These are phyloP conservation scores for Caenorhabditis angaria DNA, from an alignment of 2,888 invertebrate species.

Conservation along the genomic window DNA sequence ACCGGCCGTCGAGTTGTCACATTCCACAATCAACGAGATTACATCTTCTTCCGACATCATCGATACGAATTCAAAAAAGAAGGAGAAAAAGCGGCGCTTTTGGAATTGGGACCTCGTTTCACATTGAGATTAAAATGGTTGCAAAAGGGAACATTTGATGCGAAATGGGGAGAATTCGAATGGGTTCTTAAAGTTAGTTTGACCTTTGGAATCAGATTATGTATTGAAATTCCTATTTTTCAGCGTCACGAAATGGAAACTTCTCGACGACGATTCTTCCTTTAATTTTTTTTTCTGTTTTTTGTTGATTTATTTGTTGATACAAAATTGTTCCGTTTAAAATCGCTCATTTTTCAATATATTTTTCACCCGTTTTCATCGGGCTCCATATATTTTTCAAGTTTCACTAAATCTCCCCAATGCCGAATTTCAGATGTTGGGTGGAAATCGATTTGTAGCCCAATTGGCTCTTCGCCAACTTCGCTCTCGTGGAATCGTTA, in stretches of 20 bases:
- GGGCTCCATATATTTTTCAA: neutral
- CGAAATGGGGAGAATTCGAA: constrained; percentile 93
- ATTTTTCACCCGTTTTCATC: neutral
- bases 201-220: neutral
- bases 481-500: constrained; percentile 16
- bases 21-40: constrained; percentile 98
- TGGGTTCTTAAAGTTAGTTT: constrained; percentile 81
- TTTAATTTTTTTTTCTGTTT: constrained; percentile 75
- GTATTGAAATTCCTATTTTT: constrained; percentile 74
- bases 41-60: constrained; percentile 97
- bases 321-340: constrained; percentile 7
- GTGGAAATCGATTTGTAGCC: constrained; percentile 33
- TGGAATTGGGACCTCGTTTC: constrained; percentile 96
- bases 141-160: constrained; percentile 96
- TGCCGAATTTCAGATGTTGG: constrained; percentile 36
- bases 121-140: constrained; percentile 89
- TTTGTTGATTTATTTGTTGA: constrained; percentile 22
- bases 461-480: constrained; percentile 38
- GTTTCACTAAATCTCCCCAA: neutral
- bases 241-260: constrained; percentile 92
- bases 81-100: constrained; percentile 79
- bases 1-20: constrained; percentile 90
- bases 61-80: constrained; percentile 86
- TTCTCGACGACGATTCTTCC: constrained; percentile 88
- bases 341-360: neutral